Conservation (phyloP, 2,888 invertebrate genomes). For the Lottia gigantea region DNA sequence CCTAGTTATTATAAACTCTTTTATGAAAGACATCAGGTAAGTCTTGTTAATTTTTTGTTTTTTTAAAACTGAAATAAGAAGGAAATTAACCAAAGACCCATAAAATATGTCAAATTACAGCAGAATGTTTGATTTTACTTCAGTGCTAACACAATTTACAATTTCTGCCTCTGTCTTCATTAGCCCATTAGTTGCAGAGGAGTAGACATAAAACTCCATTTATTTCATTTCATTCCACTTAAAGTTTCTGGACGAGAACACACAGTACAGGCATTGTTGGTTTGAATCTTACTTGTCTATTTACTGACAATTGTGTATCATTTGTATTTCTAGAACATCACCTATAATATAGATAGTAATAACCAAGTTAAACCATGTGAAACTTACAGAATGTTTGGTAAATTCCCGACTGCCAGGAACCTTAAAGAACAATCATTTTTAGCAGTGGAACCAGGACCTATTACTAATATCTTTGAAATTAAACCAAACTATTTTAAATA, state of each 20-base stretch:
- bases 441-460: slow-evolving; percentile 59
- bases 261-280: background rate
- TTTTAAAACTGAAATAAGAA: too few species aligned
- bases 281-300: too few species aligned
- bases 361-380: slow-evolving; percentile 46
- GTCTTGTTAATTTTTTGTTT: background rate
- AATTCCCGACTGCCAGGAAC: slow-evolving; percentile 30
- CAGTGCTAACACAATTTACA: too few species aligned
- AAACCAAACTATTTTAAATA: slow-evolving; percentile 50
- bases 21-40: slow-evolving; percentile 55
- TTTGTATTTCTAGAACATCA: slow-evolving; percentile 45
- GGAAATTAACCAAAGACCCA: too few species aligned
- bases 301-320: too few species aligned
- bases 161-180: too few species aligned
- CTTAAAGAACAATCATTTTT: slow-evolving; percentile 38
- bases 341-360: slow-evolving; percentile 42
- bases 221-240: too few species aligned
- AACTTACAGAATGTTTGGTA: slow-evolving; percentile 37
- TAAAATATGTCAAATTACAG: too few species aligned
- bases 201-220: too few species aligned
- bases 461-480: slow-evolving; percentile 59
- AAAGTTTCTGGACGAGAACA: too few species aligned
- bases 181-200: too few species aligned
- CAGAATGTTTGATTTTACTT: too few species aligned
- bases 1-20: slow-evolving; percentile 60